Base-by-base conservation (phyloP, 2,113 vertebrate genomes). In the Amphiprion percula region DNA sequence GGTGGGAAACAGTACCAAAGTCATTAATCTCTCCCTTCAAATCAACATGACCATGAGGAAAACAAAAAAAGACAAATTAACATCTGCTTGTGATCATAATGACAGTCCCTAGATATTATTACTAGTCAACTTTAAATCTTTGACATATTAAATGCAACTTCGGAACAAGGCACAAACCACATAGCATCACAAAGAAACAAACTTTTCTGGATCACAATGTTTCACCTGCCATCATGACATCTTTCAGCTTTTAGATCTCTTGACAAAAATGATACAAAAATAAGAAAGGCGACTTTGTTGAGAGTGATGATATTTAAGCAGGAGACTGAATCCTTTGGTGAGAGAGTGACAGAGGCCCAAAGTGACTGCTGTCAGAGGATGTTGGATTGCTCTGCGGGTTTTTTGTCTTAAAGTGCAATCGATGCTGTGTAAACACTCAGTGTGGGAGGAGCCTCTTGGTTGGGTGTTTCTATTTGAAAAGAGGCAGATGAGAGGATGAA, bases 111-210 rank as follows among this genome's bases (percentile, higher is more conserved):
- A 19, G 59, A 81, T 80, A 83, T 91, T 92, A 93, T 87, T 90
- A 92, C 79, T 91, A 86, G 68, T 92, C 53, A 83, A 85, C 84
- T 89, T 86, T 80, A 82, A 64, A 80, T 89, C 76, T 91, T 80
- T 49, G 68, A 93, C 88, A 84, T 88, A 84, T 88, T 92, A 92
- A 94, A 94, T 89, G 86, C 86, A 91, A 93, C 83, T 94, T 91
- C 74, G 85, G 84, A 93, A 94, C 94, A 95, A 95, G 95, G 94
- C 95, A 95, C 94, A 93, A 92, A 93, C 93, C 90, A 93, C 88
- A 82, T 86, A 77, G 86, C 86, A 90, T 83, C 81, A 93, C 90
- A 90, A 68, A 77, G 62, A 72, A 56, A 82, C 54, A 55, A 75
- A 74, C 73, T 68, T 76, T 49, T 79, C 84, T 81, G 33, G 49